Conservation (phyloP, 2,888 invertebrate genomes). For the Zhuqinia jingwanae region DNA sequence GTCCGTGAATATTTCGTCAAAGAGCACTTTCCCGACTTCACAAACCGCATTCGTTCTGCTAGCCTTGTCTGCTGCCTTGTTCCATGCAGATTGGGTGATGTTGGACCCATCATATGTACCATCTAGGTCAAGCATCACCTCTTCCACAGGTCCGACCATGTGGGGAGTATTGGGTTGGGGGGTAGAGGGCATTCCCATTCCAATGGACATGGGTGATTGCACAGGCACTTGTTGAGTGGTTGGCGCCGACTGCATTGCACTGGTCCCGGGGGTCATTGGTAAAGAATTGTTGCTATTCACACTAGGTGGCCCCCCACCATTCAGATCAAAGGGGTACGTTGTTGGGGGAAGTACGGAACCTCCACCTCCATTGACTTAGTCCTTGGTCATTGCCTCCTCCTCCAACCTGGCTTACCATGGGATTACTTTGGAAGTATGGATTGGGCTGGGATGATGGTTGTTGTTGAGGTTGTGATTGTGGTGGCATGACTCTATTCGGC, state of each 20-base stretch:
- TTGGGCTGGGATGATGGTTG: conserved; percentile 38
- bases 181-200: conserved; percentile 43
- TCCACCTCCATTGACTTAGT: conserved; percentile 23
- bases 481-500: conserved; percentile 27
- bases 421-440: conserved; percentile 62
- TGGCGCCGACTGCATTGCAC: conserved; percentile 61
- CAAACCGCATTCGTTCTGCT: conserved; percentile 58
- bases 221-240: conserved; percentile 37
- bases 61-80: conserved; percentile 55
- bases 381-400: conserved; percentile 14
- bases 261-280: conserved; percentile 59
- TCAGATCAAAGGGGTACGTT: conserved; percentile 58
- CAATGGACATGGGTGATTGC: conserved; percentile 33
- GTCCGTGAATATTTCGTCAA: conserved; percentile 69
- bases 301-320: conserved; percentile 18
- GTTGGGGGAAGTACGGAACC: conserved; percentile 53
- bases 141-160: background rate
- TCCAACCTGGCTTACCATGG: conserved; percentile 40
- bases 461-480: conserved; percentile 32
- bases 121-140: conserved; percentile 58
- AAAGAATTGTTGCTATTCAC: conserved; percentile 24
- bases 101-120: conserved; percentile 61
- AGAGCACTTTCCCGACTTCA: conserved; percentile 67
- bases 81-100: conserved; percentile 46
- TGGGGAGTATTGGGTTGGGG: conserved; percentile 51